These are phyloP conservation scores for Coracias cyanogaster DNA, from an alignment of 2,797 vertebrate species.

Conservation along the genomic window DNA sequence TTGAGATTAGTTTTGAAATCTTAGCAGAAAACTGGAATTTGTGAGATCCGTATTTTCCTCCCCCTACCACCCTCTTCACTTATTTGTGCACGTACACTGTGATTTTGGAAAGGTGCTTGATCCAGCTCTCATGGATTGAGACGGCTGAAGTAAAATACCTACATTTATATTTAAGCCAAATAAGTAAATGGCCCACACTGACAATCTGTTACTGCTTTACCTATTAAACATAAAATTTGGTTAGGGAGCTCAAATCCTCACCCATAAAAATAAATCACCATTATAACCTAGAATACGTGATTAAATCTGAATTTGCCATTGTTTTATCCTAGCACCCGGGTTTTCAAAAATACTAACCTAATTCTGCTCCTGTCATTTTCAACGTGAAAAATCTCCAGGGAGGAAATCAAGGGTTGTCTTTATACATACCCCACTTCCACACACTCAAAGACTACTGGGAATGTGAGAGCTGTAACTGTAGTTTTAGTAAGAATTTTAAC, in stretches of 20 bases:
- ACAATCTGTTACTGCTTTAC: not conserved
- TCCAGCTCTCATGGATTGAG: not conserved
- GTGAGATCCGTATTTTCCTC: not conserved
- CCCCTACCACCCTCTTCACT: not conserved
- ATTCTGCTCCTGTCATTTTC: not conserved
- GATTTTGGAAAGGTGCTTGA: not conserved
- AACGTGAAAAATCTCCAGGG: not conserved
- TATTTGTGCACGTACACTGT: not conserved
- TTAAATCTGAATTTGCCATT: not conserved
- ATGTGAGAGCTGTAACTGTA: too few species aligned
- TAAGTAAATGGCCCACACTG: not conserved
- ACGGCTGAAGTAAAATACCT: not conserved
- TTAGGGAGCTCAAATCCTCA: not conserved
- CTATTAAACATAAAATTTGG: not conserved
- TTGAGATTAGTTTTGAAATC: not conserved
- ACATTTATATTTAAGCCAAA: not conserved
- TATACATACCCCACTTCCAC: not conserved
- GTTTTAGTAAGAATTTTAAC: not conserved
- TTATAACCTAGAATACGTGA: not conserved
- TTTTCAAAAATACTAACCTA: not conserved
- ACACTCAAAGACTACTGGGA: too few species aligned
- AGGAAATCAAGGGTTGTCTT: not conserved
- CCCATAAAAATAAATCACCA: not conserved
- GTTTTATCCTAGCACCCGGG: not conserved
- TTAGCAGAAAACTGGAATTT: not conserved